Evolutionary conservation across 2,797 vertebrate species (phyloP).

Genomic region (Pipistrellus pygmaeus): DNA sequence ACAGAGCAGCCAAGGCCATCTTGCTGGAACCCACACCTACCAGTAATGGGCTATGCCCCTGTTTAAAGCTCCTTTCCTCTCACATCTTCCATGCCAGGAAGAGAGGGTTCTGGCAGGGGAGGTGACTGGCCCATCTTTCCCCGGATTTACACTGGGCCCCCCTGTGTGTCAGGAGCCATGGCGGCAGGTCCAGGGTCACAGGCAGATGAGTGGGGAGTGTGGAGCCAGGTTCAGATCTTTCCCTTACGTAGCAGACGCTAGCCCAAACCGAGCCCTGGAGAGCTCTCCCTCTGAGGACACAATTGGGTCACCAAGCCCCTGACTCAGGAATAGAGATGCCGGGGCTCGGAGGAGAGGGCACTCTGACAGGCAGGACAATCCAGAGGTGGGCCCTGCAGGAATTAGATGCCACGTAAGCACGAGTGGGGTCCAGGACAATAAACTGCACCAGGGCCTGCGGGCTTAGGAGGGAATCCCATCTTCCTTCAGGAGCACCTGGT

Average conservation of each 20-base stretch:
- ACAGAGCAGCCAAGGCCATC: neutral
- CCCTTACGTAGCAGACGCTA: neutral
- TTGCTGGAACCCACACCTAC: neutral
- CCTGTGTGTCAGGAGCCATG: neutral
- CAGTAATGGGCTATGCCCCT: neutral
- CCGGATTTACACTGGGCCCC: neutral
- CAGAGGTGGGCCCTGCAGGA: neutral
- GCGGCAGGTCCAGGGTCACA: neutral
- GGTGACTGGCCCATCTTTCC: neutral
- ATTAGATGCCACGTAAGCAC: neutral
- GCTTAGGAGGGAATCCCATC: neutral
- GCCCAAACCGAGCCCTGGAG: neutral
- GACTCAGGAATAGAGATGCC: neutral
- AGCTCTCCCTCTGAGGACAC: neutral
- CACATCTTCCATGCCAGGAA: neutral
- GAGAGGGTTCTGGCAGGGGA: neutral
- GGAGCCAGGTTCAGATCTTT: neutral
- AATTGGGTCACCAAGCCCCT: neutral
- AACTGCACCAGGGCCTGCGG: neutral
- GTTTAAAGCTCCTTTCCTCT: neutral
- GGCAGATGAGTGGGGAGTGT: neutral
- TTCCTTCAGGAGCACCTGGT: conserved; percentile 62
- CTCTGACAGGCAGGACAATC: neutral
- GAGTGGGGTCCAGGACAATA: neutral
- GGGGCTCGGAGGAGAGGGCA: neutral